Evolutionary conservation across 2,888 invertebrate genomes (phyloP), one percentile per base, ranked within the genome.

Genomic region (Perithous albicinctus): DNA sequence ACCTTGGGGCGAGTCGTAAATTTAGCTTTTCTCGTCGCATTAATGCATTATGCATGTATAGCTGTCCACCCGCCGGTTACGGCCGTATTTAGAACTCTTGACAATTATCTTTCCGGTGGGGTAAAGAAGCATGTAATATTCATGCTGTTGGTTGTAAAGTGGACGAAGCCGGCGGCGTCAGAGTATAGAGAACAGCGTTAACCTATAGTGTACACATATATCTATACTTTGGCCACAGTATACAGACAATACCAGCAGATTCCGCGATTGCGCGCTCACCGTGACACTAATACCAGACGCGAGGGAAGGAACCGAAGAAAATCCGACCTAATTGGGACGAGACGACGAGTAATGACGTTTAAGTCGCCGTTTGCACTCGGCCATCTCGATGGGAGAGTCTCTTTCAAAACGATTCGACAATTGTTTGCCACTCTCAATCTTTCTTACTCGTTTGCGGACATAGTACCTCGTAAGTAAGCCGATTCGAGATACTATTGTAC

Each of bases 61-160:
- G 78, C 83, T 73, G 80, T 78, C 75, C 77, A 77, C 66, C 74
- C 64, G 69, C 72, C 38, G 72, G 70, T 75, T 70, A 72, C 75
- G 83, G 81, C 88, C 89, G 89, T 90, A 90, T 91, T 91, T 92
- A 91, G 91, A 89, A 87, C 89, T 90, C 89, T 92, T 91, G 91
- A 92, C 92, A 92, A 92, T 92, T 92, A 92, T 92, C 92, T 92
- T 92, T 92, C 92, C 92, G 91, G 89, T 92, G 90, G 83, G 91
- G 91, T 91, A 91, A 85, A 91, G 90, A 91, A 90, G 89, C 91
- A 92, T 92, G 92, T 90, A 92, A 92, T 92, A 92, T 92, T 92
- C 92, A 92, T 92, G 91, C 82, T 66, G 74, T 76, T 73, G 61
- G 88, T 86, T 83, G 86, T 87, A 85, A 85, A 89, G 90, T 87